These are phyloP conservation scores for Leptarthrus brevirostris DNA, from an alignment of 2,888 invertebrate species.

Conservation along the genomic window DNA sequence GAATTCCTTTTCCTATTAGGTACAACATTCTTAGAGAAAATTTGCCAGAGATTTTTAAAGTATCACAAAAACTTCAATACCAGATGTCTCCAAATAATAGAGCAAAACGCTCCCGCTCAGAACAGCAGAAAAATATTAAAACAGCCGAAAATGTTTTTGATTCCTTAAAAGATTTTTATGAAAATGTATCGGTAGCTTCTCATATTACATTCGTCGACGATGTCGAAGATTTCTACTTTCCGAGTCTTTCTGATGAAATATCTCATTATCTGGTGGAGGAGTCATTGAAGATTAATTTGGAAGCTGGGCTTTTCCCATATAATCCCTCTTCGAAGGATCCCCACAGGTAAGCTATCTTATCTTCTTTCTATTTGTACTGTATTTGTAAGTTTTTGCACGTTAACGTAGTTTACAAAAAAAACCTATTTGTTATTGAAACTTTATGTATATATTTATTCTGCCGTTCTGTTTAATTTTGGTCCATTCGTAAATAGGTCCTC, in stretches of 20 bases:
- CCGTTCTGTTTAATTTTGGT: too few relatives aligned
- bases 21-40: constrained; percentile 61
- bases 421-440: too few relatives aligned
- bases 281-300: constrained; percentile 60
- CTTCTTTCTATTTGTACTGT: neutral
- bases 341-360: constrained; percentile 40
- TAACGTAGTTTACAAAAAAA: too few relatives aligned
- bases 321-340: constrained; percentile 61
- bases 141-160: constrained; percentile 64
- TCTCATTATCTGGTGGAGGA: constrained; percentile 62
- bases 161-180: constrained; percentile 67
- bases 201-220: constrained; percentile 58
- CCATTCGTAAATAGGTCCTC: too few relatives aligned
- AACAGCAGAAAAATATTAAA: constrained; percentile 59
- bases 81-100: constrained; percentile 50
- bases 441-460: too few relatives aligned
- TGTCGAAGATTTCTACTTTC: constrained; percentile 52
- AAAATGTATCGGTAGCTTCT: constrained; percentile 63
- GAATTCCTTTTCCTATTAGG: constrained; percentile 63
- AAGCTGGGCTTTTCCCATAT: constrained; percentile 61
- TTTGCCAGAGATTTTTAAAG: constrained; percentile 59
- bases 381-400: neutral
- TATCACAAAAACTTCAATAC: constrained; percentile 56
- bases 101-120: constrained; percentile 61
- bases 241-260: constrained; percentile 60